phyloP scores from a whole-genome alignment of 2,797 vertebrate genomes.

The Enteromius viviparus region DNA sequence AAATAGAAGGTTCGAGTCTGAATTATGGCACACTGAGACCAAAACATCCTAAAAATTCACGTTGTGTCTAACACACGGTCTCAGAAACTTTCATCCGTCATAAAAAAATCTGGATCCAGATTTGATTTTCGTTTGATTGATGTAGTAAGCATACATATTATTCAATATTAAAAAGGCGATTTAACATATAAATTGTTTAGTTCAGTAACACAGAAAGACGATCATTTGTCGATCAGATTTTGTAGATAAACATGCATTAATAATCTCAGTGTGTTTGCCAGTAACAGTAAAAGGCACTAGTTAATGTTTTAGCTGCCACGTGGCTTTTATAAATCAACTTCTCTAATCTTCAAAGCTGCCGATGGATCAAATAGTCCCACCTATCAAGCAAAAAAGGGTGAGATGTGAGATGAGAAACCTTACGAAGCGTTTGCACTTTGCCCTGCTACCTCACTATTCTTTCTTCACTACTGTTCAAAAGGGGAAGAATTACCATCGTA shows the following conservation, averaged over 20 bases:
- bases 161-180: background rate
- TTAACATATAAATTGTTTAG: background rate
- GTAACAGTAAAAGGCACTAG: slow-evolving; percentile 73
- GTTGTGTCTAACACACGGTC: too few relatives aligned
- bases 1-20: too few relatives aligned
- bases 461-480: slow-evolving; percentile 16
- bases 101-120: too few relatives aligned
- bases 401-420: slow-evolving; percentile 76
- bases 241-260: background rate
- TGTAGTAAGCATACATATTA: too few relatives aligned
- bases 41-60: too few relatives aligned
- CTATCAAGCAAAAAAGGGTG: slow-evolving; percentile 73
- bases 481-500: slow-evolving; percentile 15
- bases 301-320: slow-evolving; percentile 83
- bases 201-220: background rate
- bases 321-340: slow-evolving; percentile 78
- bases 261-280: slow-evolving; percentile 24
- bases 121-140: too few relatives aligned
- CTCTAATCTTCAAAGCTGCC: slow-evolving; percentile 83
- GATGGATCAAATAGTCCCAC: slow-evolving; percentile 63
- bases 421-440: slow-evolving; percentile 71
- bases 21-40: too few relatives aligned
- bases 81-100: too few relatives aligned
- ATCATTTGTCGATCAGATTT: background rate
- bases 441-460: slow-evolving; percentile 56